Base-by-base conservation (phyloP, 2,113 vertebrate genomes). In the Forbesichthys papilliferus region DNA sequence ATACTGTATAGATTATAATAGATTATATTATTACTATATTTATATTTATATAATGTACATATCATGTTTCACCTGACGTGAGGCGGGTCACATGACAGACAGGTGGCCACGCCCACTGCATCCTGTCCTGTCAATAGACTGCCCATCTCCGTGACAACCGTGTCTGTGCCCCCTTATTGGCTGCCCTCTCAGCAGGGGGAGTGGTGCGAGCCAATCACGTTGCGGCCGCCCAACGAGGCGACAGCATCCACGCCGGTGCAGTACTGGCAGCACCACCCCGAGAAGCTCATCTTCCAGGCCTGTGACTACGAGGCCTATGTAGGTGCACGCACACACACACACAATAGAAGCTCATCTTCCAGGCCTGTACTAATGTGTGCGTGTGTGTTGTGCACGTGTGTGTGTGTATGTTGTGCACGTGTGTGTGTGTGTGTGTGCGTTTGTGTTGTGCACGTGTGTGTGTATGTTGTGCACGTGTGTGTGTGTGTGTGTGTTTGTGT, bases 231-330 rank as follows among this genome's bases (percentile, higher is more conserved):
- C 56, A 98, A 98, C 16, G 98, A 99, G 93, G 96, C 96, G 62
- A 99, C 98, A 3, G 96, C 96, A 57, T 99, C 98, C 56, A 99
- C 97, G 0, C 98, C 98, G 4, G 97, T 99, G 64, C 98, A 99
- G 61, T 99, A 99, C 69, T 99, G 98, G 98, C 98, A 99, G 64
- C 98, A 99, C 79, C 98, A 99, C 78, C 98, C 97, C 0, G 98
- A 99, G 84, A 99, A 99, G 83, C 97, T 99, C 90, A 99, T 99
- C 92, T 99, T 99, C 90, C 97, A 98, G 86, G 98, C 98, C 0
- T 99, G 98, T 3, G 97, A 99, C 92, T 99, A 99, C 74, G 98
- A 99, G 90, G 98, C 98, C 82, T 99, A 98, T 75, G 98, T 99
- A 92, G 99, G 98, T 98, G 9, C 58, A 27, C 27, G 27, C 27